Evolutionary conservation across 2,797 vertebrate genomes (phyloP), one percentile per base, ranked within the genome.

Genomic region (Emydoidea blandingii): DNA sequence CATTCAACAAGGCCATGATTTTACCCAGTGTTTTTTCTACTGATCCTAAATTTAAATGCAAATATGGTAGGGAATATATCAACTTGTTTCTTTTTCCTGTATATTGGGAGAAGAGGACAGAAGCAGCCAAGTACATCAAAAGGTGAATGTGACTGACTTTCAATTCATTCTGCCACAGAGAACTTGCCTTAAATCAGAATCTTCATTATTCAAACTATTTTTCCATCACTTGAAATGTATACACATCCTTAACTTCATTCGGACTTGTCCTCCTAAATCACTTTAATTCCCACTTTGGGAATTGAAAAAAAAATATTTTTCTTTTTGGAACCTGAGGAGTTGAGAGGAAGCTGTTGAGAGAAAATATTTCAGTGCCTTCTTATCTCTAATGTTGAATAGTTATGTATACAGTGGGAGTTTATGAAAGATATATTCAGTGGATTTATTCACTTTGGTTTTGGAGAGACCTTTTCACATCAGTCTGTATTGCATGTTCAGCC

Each of bases 171-270:
- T 83, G 62, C 62, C 29, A 44, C 3, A 18, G 9, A 19, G 6
- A 76, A 76, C 12, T 76, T 76, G 23, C 25, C 25, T 76, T 76
- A 44, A 76, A 76, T 29, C 41, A 76, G 0, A 29, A 81, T 86
- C 23, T 47, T 96, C 37, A 52, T 93, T 88, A 68, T 90, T 94
- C 8, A 83, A 12, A 87, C 19, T 5, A 18, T 6, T 93, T 94
- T 88, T 12, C 3, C 2, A 0, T 72, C 41, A 76, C 27, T 88
- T 93, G 86, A 88, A 54, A 41, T 47, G n/a, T 57, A 37, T 44
- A n/a, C 6, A 83, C 91, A 4, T 76, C 81, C 50, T 52, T 79
- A 1, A 31, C 37, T 86, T 88, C 56, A 23, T 21, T 68, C 2
- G 19, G n/a, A 37, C 18, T 37, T 68, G n/a, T 68, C n/a, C n/a